Evolutionary conservation across 2,888 invertebrate genomes (phyloP).

Genomic region (Leucania comma): DNA sequence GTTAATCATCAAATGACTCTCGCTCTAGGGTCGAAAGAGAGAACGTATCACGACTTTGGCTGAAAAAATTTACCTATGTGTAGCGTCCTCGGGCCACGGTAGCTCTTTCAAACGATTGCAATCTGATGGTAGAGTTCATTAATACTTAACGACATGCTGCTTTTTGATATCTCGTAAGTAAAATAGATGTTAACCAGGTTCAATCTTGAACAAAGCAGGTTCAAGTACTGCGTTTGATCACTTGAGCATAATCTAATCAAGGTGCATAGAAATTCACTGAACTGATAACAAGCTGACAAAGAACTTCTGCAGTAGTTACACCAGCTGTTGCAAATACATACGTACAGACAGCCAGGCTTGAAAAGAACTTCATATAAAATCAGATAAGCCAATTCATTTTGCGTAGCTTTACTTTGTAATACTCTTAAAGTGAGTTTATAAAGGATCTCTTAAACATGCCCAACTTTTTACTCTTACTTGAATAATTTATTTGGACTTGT

Average conservation of each 20-base stretch:
- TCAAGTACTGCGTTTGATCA: background rate
- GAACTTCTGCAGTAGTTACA: background rate
- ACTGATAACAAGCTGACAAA: background rate
- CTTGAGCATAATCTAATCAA: background rate
- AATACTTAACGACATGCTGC: too few species aligned
- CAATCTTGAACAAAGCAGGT: background rate
- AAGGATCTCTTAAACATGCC: constrained; percentile 21
- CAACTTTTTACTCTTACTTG: constrained; percentile 37
- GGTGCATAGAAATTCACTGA: constrained; percentile 9
- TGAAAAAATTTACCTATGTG: background rate
- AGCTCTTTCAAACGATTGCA: too few species aligned
- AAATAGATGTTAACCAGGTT: background rate
- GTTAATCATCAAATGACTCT: too few species aligned
- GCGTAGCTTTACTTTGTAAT: constrained; percentile 30
- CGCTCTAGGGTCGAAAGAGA: too few species aligned
- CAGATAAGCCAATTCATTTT: constrained; percentile 25
- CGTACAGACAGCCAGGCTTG: constrained; percentile 1
- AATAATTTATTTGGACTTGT: constrained; percentile 16
- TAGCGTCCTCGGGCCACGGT: too few species aligned
- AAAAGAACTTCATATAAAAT: constrained; percentile 7
- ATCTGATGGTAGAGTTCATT: too few species aligned
- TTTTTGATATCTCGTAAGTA: background rate
- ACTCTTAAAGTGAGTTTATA: constrained; percentile 22
- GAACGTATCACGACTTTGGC: background rate
- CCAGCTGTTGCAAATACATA: too few species aligned